Evolutionary conservation across 2,113 vertebrate genomes (phyloP).

Genomic region (Mormyrus iriodes): DNA sequence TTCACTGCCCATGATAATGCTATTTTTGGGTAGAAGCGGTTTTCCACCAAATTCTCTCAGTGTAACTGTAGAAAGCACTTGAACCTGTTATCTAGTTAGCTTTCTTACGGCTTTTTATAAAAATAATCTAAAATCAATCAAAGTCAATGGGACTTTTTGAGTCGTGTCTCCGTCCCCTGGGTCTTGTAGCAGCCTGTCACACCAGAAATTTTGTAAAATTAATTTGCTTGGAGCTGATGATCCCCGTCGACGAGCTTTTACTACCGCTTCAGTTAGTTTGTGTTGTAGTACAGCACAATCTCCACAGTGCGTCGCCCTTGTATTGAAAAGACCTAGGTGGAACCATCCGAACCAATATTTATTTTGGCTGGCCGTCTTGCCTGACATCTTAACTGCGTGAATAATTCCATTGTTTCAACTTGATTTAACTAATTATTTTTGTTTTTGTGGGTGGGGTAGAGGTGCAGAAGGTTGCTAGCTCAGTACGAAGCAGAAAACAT

Average conservation of each 20-base stretch:
- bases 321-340: constrained; percentile 16
- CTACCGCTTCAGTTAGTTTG: background rate
- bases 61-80: background rate
- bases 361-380: background rate
- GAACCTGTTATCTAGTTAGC: background rate
- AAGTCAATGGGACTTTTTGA: background rate
- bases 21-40: background rate
- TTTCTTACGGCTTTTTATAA: background rate
- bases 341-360: background rate
- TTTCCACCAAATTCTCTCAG: no score
- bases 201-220: background rate
- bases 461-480: background rate
- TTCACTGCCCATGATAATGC: background rate
- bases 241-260: background rate
- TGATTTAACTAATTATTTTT: background rate
- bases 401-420: background rate
- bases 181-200: background rate
- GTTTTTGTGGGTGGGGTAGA: background rate
- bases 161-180: background rate
- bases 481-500: background rate
- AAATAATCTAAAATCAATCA: background rate
- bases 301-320: constrained; percentile 38
- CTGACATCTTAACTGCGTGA: background rate
- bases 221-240: background rate
- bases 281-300: constrained; percentile 18